Percentiles rank a stretch among this genome's conserved stretches.
These are phyloP conservation scores for Urocynchramus pylzowi DNA, from an alignment of 2,113 vertebrate genomes.

Conservation along the genomic window DNA sequence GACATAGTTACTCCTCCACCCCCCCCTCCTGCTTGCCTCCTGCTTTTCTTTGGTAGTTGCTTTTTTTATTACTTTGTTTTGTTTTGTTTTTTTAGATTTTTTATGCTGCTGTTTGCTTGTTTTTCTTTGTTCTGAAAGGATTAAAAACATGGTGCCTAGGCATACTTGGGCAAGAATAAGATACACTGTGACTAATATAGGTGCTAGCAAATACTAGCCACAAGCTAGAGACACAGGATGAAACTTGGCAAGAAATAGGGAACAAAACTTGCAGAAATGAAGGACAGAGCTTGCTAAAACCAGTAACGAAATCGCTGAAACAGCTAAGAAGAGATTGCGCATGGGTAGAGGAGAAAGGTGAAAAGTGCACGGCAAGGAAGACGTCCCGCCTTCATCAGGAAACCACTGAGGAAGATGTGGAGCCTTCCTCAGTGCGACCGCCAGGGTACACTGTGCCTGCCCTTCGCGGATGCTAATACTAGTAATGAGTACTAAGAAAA, in stretches of 20 bases:
- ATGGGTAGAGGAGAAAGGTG: neutral
- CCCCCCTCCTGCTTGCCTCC: neutral
- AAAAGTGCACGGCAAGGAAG: neutral
- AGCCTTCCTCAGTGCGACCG: neutral
- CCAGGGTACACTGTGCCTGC: neutral
- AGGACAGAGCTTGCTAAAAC: neutral
- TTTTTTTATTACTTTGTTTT: too few relatives aligned
- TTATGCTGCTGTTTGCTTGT: neutral
- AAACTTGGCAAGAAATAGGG: neutral
- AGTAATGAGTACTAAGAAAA: too few relatives aligned
- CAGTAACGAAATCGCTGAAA: neutral
- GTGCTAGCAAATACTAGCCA: neutral
- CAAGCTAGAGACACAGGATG: too few relatives aligned
- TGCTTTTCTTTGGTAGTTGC: accelerated
- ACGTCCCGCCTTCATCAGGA: neutral
- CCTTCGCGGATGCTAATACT: neutral
- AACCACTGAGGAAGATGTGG: neutral
- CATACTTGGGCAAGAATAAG: neutral
- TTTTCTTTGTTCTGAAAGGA: neutral
- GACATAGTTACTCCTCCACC: accelerated
- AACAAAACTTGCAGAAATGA: neutral
- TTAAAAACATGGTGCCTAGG: neutral
- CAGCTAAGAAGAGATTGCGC: neutral
- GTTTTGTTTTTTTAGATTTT: neutral
- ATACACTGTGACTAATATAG: too few relatives aligned